phyloP scores from a whole-genome alignment of 2,797 vertebrate genomes.

The Bovichtus diacanthus region DNA sequence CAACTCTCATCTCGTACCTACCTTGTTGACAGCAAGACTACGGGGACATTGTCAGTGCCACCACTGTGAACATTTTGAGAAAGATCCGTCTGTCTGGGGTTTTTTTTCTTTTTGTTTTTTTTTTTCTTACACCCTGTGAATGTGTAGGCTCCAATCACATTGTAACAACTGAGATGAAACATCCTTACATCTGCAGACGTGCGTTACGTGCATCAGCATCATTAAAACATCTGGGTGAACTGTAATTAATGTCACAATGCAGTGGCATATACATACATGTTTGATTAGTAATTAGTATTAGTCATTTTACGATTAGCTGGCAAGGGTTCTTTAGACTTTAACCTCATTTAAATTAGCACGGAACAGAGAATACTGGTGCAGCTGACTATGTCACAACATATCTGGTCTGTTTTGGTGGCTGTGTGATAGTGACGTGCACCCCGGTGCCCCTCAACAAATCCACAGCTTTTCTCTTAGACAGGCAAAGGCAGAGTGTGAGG shows the following conservation, averaged over 20 bases:
- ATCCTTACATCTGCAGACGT: background rate
- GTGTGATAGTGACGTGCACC: conserved; percentile 56
- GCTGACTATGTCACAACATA: conserved; percentile 53
- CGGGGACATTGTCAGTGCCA: background rate
- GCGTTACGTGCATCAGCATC: background rate
- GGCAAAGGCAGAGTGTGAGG: conserved; percentile 55
- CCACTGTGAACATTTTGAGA: conserved; percentile 28
- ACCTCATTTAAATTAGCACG: background rate
- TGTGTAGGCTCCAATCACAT: background rate
- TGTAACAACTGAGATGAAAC: conserved; percentile 12
- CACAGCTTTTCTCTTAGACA: conserved; percentile 67
- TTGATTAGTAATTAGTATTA: too few species aligned
- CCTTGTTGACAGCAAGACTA: background rate
- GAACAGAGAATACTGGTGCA: conserved; percentile 10
- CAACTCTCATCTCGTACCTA: conserved; percentile 11
- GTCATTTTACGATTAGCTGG: background rate
- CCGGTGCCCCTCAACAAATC: conserved; percentile 57
- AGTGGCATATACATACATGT: background rate
- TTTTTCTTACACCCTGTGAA: conserved; percentile 29
- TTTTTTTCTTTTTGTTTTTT: too few species aligned
- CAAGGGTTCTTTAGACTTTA: background rate
- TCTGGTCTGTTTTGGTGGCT: conserved; percentile 46
- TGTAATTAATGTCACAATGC: background rate
- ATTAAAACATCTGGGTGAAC: background rate
- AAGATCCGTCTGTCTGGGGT: conserved; percentile 27